Base-by-base conservation (phyloP, 2,113 vertebrate genomes). In the Toxotes jaculatrix region DNA sequence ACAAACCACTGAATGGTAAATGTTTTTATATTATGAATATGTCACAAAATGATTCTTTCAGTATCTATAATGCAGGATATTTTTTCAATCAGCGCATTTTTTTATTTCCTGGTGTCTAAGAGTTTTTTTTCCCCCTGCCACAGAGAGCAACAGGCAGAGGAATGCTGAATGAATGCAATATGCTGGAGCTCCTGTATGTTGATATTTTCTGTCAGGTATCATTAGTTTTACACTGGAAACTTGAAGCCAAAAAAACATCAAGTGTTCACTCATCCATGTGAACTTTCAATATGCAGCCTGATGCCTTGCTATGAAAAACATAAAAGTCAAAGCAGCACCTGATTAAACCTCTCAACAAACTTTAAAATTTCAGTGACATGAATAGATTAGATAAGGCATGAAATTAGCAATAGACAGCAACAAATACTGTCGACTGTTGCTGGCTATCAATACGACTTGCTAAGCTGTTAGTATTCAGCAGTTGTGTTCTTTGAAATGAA, bases 201-300 rank as follows among this genome's bases (percentile, higher is more conserved):
- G 85, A 88, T 89, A 65, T 81, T 65, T 88, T 82, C 86, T 61
- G 66, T 80, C 72, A 82, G 84, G 72, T 83, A 60, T 81, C 56
- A 79, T 82, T 90, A 31, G 5, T 67, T 79, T 86, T 69, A 60
- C 53, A 31, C 59, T 56, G 31, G 51, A 56, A 80, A 75, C 68
- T 59, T 45, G 43, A 19, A 19, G 43, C 21, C 42, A 57, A 53
- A 70, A 57, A 79, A 49, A 70, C 55, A 73, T 57, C 10, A n/a
- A 73, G 51, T 49, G 51, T 63, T 53, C 38, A 55, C 66, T 42
- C 42, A 36, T 43, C 59, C 19, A 3, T 53, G 43, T 56, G 42
- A 72, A 16, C 19, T 32, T 53, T 27, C 68, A 67, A 82, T 42
- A 11, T 14, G 38, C 66, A 12, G 64, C 21, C n/a, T 45, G 61